Evolutionary conservation across 1,140 invertebrate genomes (phyloP), one percentile per base, ranked within the genome.

Genomic region (Cydia pomonella): DNA sequence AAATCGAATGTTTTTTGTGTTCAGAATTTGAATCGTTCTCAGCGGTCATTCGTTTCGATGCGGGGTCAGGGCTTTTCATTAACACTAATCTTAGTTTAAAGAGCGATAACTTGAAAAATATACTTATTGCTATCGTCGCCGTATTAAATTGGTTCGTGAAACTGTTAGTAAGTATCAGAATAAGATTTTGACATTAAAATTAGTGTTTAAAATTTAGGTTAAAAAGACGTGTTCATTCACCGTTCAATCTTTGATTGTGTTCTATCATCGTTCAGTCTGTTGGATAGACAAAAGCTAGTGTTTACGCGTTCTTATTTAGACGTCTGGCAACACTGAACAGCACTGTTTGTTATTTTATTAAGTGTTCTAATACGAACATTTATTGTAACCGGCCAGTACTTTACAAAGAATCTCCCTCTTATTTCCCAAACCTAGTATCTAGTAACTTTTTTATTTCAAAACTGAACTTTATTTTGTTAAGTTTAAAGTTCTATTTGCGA

Each of bases 261-360:
- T 80, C 78, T 77, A 82, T 80, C 76, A 77, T 66, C 81, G 76
- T 44, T 76, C 79, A 73, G 72, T 75, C 74, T 85, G 84, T 86
- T 88, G 84, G 76, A 87, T 87, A 91, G 87, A 91, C 89, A 91
- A 91, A 88, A 87, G 85, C 76, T 64, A 79, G 73, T 89, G 86
- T 90, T 88, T 87, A 84, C 76, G 82, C 82, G 79, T 79, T 77
- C 78, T 83, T 88, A 88, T 90, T 90, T 90, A 88, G 81, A 87
- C 79, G 79, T 76, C 77, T 79, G 79, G 75, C 81, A 85, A 92
- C 88, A 90, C 76, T 88, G 84, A 90, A 80, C 90, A 92, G 87
- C 77, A 75, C 73, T 89, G 88, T 92, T 92, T 92, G 86, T 90
- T 92, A 88, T 91, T 89, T 87, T 86, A 89, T 87, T 80, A 89